phyloP scores from a whole-genome alignment of 2,113 vertebrate species.

The Dicaeum eximium region DNA sequence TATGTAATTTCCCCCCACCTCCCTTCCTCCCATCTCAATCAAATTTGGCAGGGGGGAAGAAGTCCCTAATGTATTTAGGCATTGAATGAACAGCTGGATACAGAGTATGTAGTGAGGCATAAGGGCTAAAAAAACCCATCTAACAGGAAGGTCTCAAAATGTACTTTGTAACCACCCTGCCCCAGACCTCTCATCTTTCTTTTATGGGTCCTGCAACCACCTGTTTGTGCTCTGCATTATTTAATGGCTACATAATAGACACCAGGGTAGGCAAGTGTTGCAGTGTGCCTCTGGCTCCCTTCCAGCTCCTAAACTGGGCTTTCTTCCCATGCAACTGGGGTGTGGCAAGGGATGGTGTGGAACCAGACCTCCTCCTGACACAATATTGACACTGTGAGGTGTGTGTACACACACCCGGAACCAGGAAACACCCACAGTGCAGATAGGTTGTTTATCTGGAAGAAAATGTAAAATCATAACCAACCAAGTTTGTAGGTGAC shows the following conservation, averaged over 20 bases:
- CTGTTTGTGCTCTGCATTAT: neutral
- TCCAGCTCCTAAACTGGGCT: neutral
- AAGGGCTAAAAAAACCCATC: neutral
- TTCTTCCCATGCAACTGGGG: conserved; percentile 15
- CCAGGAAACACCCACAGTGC: neutral
- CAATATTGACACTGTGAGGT: neutral
- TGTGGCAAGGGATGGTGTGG: neutral
- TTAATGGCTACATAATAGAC: neutral
- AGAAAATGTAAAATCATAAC: neutral
- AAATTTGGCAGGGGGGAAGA: neutral
- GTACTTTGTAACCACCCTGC: neutral
- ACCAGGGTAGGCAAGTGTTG: neutral
- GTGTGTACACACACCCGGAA: neutral
- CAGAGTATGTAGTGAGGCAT: neutral
- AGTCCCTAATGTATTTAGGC: neutral
- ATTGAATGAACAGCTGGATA: neutral
- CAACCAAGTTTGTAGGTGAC: neutral
- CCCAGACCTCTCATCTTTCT: neutral
- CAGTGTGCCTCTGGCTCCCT: neutral
- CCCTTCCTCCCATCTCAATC: neutral
- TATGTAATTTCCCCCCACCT: neutral
- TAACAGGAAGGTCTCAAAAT: neutral
- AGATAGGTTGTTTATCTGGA: neutral
- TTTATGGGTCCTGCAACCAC: neutral
- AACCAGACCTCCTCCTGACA: conserved; percentile 22